These are phyloP conservation scores for Scelioninae gen. 1 DNA, from an alignment of 2,888 invertebrate genomes.

Conservation along the genomic window DNA sequence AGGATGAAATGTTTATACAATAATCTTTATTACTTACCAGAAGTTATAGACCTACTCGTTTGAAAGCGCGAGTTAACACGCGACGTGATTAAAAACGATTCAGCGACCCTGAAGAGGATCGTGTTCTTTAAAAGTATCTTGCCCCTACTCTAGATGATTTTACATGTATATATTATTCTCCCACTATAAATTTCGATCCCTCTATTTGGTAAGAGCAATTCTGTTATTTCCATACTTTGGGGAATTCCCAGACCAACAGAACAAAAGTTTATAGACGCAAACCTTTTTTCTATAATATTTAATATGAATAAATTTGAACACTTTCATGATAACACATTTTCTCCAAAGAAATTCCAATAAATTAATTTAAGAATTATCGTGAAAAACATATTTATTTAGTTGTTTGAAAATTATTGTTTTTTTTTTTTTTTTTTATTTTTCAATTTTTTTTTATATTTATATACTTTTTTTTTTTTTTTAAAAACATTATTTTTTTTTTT, in stretches of 20 bases:
- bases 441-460: no score
- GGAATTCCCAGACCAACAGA: conserved; percentile 13
- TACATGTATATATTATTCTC: conserved; percentile 27
- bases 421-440: no score
- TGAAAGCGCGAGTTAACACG: conserved; percentile 37
- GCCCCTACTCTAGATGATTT: conserved; percentile 37
- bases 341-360: no score
- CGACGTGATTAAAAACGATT: conserved; percentile 59
- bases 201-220: conserved; percentile 3
- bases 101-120: conserved; percentile 63
- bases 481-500: no score
- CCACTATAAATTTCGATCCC: conserved; percentile 35
- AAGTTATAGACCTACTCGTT: conserved; percentile 1
- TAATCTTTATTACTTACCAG: conserved; percentile 16
- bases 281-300: no score
- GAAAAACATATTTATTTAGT: no score
- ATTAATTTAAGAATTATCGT: no score
- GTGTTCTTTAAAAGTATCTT: conserved; percentile 49
- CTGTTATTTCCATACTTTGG: conserved; percentile 44
- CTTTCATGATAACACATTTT: no score
- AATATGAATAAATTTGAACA: no score
- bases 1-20: not conserved
- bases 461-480: no score
- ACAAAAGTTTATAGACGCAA: no score
- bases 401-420: no score